Evolutionary conservation across 2,888 invertebrate species (phyloP).

Genomic region (Ceriagrion tenellum): DNA sequence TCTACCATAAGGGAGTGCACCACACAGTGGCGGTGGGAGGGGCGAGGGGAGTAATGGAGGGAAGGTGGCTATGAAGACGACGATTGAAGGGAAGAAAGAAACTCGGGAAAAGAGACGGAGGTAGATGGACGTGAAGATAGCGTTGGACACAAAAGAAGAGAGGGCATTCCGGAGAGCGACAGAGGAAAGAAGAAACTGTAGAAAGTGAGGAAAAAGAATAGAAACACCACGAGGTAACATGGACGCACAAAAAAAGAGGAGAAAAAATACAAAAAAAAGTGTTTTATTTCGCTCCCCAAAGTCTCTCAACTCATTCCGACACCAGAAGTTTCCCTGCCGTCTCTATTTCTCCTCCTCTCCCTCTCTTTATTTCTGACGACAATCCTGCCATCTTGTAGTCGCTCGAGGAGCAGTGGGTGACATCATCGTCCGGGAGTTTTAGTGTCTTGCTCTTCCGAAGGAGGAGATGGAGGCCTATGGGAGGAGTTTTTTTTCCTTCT

Average conservation of each 20-base stretch:
- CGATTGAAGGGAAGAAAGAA: neutral
- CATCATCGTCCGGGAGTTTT: conserved; percentile 4
- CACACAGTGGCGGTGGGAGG: no score
- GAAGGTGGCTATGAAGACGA: neutral
- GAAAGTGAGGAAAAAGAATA: neutral
- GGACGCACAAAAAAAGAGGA: neutral
- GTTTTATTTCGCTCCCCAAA: neutral
- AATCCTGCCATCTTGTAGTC: neutral
- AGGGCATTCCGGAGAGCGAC: neutral
- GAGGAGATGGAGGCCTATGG: neutral
- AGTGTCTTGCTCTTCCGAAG: neutral
- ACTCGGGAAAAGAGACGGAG: neutral
- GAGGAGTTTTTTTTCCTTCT: neutral
- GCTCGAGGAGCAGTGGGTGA: neutral
- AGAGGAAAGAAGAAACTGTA: neutral
- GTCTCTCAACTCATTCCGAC: conserved; percentile 8
- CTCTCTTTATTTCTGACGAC: neutral
- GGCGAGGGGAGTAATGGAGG: no score
- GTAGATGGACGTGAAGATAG: neutral
- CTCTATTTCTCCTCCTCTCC: neutral
- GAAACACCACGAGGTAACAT: neutral
- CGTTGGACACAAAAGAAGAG: no score
- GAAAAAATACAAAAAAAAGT: neutral
- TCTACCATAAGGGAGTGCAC: no score
- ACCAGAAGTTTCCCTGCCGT: neutral